These are phyloP conservation scores for Gymnorhina tibicen DNA, from an alignment of 2,113 vertebrate species.

Conservation along the genomic window DNA sequence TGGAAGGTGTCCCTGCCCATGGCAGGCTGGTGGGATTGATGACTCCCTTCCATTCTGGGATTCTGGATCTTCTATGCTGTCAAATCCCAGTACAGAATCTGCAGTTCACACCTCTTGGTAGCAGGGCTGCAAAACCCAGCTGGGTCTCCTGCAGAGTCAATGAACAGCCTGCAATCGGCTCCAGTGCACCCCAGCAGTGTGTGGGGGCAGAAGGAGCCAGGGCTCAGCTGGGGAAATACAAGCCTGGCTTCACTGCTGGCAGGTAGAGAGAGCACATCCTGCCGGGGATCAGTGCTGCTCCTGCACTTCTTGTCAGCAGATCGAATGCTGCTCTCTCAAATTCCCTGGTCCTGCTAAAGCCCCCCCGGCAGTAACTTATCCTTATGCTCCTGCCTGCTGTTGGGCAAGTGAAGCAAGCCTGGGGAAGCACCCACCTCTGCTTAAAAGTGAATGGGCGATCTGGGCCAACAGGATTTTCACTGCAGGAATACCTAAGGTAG, in stretches of 20 bases:
- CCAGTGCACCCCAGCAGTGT: fast-evolving
- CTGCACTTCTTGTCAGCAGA: neutral
- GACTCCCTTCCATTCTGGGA: neutral
- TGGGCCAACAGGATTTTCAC: neutral
- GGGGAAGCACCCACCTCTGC: no score
- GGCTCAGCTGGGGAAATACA: neutral
- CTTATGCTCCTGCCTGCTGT: neutral
- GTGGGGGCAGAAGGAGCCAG: neutral
- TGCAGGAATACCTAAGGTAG: neutral
- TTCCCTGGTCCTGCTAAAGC: neutral
- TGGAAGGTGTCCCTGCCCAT: neutral
- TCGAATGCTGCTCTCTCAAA: neutral
- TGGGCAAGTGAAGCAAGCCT: neutral
- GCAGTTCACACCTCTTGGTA: neutral
- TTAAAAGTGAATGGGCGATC: neutral
- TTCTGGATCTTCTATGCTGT: neutral
- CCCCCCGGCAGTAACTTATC: neutral
- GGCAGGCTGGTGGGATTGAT: neutral
- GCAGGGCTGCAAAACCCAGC: neutral
- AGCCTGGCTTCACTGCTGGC: neutral
- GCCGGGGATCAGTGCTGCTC: neutral
- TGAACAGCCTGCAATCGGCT: fast-evolving
- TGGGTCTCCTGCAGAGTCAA: neutral
- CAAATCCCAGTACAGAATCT: neutral
- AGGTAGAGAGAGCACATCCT: neutral